Conservation (phyloP, 2,888 invertebrate species). For the Oligia strigilis region DNA sequence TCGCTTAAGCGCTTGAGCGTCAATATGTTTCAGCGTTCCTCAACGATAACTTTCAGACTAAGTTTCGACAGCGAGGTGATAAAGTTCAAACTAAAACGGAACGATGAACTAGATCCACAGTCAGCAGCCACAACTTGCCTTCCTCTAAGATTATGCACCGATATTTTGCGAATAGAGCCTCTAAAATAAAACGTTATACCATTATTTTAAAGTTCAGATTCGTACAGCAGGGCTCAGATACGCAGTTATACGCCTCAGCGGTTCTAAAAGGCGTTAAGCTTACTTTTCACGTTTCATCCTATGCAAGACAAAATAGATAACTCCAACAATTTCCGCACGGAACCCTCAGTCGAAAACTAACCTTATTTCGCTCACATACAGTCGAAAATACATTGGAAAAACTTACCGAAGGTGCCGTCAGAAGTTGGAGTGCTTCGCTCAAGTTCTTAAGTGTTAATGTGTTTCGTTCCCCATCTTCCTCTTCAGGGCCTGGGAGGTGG, state of each 20-base stretch:
- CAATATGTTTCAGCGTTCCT: constrained; percentile 56
- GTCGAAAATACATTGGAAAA: constrained; percentile 12
- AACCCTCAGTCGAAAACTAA: background rate
- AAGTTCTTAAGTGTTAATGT: constrained; percentile 94
- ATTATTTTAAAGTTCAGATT: constrained; percentile 22
- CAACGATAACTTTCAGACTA: constrained; percentile 39
- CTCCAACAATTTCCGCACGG: background rate
- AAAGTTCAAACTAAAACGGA: constrained; percentile 49
- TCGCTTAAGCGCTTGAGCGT: constrained; percentile 59
- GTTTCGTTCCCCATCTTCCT: constrained; percentile 91
- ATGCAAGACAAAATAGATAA: constrained; percentile 44
- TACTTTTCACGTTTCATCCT: constrained; percentile 47
- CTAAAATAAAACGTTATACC: constrained; percentile 16
- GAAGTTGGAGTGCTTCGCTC: constrained; percentile 94
- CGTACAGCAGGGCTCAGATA: background rate
- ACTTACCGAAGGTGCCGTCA: constrained; percentile 96
- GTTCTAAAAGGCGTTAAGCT: constrained; percentile 37
- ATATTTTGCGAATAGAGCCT: constrained; percentile 18
- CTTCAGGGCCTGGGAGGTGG: constrained; percentile 91
- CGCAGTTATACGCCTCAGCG: constrained; percentile 27
- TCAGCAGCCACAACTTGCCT: constrained; percentile 28
- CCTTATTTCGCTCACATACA: background rate
- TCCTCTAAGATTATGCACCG: constrained; percentile 49
- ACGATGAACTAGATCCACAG: constrained; percentile 24
- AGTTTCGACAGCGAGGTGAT: constrained; percentile 36